Base-by-base conservation (phyloP, 2,797 vertebrate genomes). In the Tinamus major region DNA sequence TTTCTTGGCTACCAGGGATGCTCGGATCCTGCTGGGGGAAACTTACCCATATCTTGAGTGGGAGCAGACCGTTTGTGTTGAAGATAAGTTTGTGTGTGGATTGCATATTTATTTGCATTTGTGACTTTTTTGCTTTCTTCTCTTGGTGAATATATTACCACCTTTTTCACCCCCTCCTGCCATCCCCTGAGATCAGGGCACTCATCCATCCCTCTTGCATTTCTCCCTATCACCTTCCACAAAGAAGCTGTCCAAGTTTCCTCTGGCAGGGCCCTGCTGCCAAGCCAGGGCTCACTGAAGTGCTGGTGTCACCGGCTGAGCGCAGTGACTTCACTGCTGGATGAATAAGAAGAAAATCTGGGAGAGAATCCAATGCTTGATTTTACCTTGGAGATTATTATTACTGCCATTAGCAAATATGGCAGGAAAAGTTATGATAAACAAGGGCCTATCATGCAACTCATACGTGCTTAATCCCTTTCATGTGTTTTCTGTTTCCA, bases 381-480 rank as follows among this genome's bases (percentile, higher is more conserved):
- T 74, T 93, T 46, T 91, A 62, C 77, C 74, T 44, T 1, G 3
- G 31, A 65, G 42, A 84, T 85, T 85, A 89, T 58, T 95, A 81
- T 89, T 94, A 88, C 77, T 91, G 83, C 77, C 33, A 82, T 94
- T 93, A 80, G 62, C 56, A 89, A 82, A 37, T 55, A 55, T 5
- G 49, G 58, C 64, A 91, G 78, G 78, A 84, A 90, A 93, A 91
- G 33, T 91, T 91, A 85, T 4, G 15, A 64, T 78, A 82, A 95
- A 91, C 83, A 93, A 88, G 92, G 78, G 71, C 53, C n/a, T 56
- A n/a, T n/a, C 53, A 56, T 59, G 24, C 0, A 0, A 51, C 65
- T 88, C 65, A 64, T 75, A 84, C 0, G 0, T 63, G 20, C 78
- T 92, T 95, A 85, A 88, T 85, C 16, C 16, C 6, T 70, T 65